Evolutionary conservation across 2,113 vertebrate species (phyloP), one percentile per base, ranked within the genome.

Genomic region (Mustela nigripes): DNA sequence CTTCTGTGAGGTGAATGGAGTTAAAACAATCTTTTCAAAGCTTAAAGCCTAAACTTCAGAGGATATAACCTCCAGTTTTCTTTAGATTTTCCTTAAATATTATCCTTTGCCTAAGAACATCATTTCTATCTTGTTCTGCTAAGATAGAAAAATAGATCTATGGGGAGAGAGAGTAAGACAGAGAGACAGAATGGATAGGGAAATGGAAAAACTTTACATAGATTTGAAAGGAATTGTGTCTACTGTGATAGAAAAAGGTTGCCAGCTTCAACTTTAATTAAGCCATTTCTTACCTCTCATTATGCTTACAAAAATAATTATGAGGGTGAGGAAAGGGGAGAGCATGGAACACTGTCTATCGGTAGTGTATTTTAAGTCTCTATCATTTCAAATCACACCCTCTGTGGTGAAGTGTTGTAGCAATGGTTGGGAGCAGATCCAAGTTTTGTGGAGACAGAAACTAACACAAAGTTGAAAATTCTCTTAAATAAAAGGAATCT

Each of bases 221-320:
- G 10, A 89, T 65, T 89, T 83, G 69, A 83, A 83, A 65, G 56
- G 48, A 87, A 58, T 5, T 53, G 42, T 56, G 58, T 67, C 62
- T 56, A 63, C 56, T 19, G 14, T 67, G 26, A 53, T 48, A 73
- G 50, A 42, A 53, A 24, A 87, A 85, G 26, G 24, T 0, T 53
- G 28, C 36, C n/a, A 67, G 39, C 31, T 65, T 56, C 39, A 93
- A 39, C 36, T 67, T 73, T 60, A 21, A 19, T 60, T 73, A 42
- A 84, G 7, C 39, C 50, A 39, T 69, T 76, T 83, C 18, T 50
- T 80, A 71, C n/a, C 26, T 83, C n/a, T 96, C 67, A 60, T 48
- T 89, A 93, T 33, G 28, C 48, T 74, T 76, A 83, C 45, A 83
- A 76, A 87, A 73, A 74, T 79, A 63, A 89, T 79, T 76, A 69